Base-by-base conservation (phyloP, 2,888 invertebrate species). In the Athalia rosae region DNA sequence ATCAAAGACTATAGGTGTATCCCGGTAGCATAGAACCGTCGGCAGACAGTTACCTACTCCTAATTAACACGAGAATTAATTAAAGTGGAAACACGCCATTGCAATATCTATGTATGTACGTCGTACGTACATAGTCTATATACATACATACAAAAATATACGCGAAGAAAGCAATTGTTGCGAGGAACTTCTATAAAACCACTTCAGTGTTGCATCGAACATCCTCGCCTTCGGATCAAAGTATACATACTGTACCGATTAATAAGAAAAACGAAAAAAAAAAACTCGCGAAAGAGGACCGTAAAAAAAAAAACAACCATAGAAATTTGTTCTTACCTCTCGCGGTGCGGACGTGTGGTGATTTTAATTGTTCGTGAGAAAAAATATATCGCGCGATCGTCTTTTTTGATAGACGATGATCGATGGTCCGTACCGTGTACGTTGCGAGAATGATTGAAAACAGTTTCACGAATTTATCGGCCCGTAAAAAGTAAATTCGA, bases 161-260 rank as follows among this genome's bases (percentile, higher is more conserved):
- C 82, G 79, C 83, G 81, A 80, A 79, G 80, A 82, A 79, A 84
- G 88, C 84, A 88, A 89, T 89, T 86, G 88, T 87, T 87, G 87
- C 86, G 84, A 82, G 85, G 83, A 83, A 64, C 76, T 56, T 58
- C 81, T 81, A 73, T 80, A 78, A 77, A 28, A 28, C 28, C 28
- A 81, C 81, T 83, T 83, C 87, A 89, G 89, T 89, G 83, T 84
- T 81, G 85, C 87, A 86, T 87, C 85, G 87, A 86, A 85, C 89
- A 88, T 87, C 87, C 86, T 85, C 83, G 85, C 82, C 86, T 83
- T 76, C 81, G 81, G 79, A 83, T 83, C 79, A 76, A 28, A 28
- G 1, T 28, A 28, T 28, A 15, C 50, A 28, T 28, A 15, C 50
- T 0, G 67, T 67, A 15, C 43, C 41, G 53, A 67, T 50, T 28